Evolutionary conservation across 2,797 vertebrate species (phyloP).

Genomic region (Coracias cyanogaster): DNA sequence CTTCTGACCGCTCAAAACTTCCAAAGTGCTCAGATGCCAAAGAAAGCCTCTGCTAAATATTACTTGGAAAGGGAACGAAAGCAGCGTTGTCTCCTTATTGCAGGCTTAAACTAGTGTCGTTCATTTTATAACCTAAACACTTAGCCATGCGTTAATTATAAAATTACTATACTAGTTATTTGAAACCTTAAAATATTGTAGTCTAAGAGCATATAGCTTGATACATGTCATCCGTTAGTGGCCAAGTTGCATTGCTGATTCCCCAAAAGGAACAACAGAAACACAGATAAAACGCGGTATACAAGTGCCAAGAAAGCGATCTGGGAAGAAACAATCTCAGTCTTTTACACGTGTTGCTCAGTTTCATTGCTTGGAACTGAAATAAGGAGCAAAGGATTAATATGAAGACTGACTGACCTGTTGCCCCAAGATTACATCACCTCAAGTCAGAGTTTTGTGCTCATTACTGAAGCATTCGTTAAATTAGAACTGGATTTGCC

Average conservation of each 20-base stretch:
- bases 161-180: neutral
- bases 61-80: neutral
- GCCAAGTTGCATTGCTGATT: neutral
- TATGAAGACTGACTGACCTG: conserved; percentile 28
- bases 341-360: neutral
- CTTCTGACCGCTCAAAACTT: neutral
- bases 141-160: neutral
- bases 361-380: neutral
- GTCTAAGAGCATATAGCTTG: neutral
- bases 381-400: conserved; percentile 41
- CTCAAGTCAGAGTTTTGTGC: conserved; percentile 5
- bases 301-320: neutral
- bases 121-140: neutral
- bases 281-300: neutral
- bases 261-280: neutral
- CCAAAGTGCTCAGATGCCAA: neutral
- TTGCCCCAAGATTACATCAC: conserved; percentile 27
- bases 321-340: neutral
- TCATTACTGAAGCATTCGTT: neutral
- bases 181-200: neutral
- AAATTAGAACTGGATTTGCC: neutral
- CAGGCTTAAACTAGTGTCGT: neutral
- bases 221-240: neutral
- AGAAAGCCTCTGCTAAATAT: neutral
- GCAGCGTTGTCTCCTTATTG: neutral